Evolutionary conservation across 2,797 vertebrate species (phyloP).

Genomic region (Echiichthys vipera): DNA sequence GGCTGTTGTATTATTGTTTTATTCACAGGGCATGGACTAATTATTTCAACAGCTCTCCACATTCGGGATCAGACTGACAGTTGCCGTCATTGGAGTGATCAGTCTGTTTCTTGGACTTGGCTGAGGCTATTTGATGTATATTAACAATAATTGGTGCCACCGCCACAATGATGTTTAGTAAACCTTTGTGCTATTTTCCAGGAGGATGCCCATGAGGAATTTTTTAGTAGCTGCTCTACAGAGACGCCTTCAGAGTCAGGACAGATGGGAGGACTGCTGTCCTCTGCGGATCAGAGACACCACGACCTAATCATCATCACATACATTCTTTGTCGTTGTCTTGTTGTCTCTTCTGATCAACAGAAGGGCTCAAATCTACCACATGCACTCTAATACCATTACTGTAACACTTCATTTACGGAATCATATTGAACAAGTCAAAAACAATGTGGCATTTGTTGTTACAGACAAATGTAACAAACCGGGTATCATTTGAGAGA

Average conservation of each 20-base stretch:
- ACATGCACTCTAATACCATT: slow-evolving; percentile 31
- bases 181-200: slow-evolving; percentile 89
- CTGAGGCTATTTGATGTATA: slow-evolving; percentile 81
- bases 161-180: slow-evolving; percentile 85
- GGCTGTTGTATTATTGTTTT: slow-evolving; percentile 83
- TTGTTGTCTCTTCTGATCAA: slow-evolving; percentile 83
- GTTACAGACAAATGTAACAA: slow-evolving; percentile 9
- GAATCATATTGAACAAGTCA: slow-evolving; percentile 15
- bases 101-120: slow-evolving; percentile 77
- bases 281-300: slow-evolving; percentile 85
- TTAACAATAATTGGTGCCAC: slow-evolving; percentile 90
- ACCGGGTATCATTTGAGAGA: slow-evolving; percentile 1
- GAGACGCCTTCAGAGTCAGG: slow-evolving; percentile 86
- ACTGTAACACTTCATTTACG: slow-evolving; percentile 40
- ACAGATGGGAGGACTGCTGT: slow-evolving; percentile 91
- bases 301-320: slow-evolving; percentile 88
- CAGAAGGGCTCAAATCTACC: slow-evolving; percentile 29
- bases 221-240: slow-evolving; percentile 88
- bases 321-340: slow-evolving; percentile 57
- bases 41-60: slow-evolving; percentile 84
- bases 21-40: slow-evolving; percentile 84
- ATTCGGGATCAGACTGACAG: slow-evolving; percentile 84
- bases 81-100: slow-evolving; percentile 88
- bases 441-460: slow-evolving; percentile 23
- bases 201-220: slow-evolving; percentile 96